These are phyloP conservation scores for Ornithoptera alexandrae DNA, from an alignment of 2,888 invertebrate genomes.

Conservation along the genomic window DNA sequence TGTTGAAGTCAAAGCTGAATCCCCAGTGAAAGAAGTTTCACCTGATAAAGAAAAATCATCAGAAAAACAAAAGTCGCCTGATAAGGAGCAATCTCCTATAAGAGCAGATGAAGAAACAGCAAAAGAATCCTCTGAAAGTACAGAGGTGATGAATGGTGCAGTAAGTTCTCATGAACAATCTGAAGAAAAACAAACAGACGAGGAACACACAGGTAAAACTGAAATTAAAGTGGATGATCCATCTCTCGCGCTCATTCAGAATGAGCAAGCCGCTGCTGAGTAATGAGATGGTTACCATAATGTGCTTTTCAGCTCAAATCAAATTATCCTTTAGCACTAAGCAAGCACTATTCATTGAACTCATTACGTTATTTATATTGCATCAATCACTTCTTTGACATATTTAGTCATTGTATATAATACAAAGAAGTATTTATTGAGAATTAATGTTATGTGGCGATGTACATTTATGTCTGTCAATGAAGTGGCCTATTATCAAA, in stretches of 20 bases:
- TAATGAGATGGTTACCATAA: slow-evolving; percentile 52
- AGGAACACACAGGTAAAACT: slow-evolving; percentile 38
- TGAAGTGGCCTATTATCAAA: slow-evolving; percentile 69
- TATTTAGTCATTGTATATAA: slow-evolving; percentile 73
- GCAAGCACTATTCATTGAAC: slow-evolving; percentile 68
- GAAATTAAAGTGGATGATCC: slow-evolving; percentile 61
- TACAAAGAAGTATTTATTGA: slow-evolving; percentile 65
- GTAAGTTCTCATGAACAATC: slow-evolving; percentile 70
- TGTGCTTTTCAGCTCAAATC: slow-evolving; percentile 73
- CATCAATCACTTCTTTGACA: slow-evolving; percentile 66
- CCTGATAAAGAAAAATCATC: slow-evolving; percentile 46
- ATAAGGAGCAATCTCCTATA: slow-evolving; percentile 50
- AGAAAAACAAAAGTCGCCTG: slow-evolving; percentile 53
- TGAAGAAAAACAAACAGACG: slow-evolving; percentile 54
- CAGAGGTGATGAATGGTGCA: slow-evolving; percentile 60
- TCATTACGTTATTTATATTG: slow-evolving; percentile 65
- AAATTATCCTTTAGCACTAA: slow-evolving; percentile 67
- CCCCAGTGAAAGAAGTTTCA: slow-evolving; percentile 41
- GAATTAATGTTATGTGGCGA: slow-evolving; percentile 61
- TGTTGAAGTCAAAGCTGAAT: slow-evolving; percentile 38
- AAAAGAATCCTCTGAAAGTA: slow-evolving; percentile 52
- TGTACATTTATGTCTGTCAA: slow-evolving; percentile 57
- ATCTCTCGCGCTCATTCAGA: slow-evolving; percentile 69
- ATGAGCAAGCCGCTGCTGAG: slow-evolving; percentile 63
- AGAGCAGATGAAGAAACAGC: slow-evolving; percentile 49